These are phyloP conservation scores for Grammomys surdaster DNA, from an alignment of 2,113 vertebrate genomes.

Conservation along the genomic window DNA sequence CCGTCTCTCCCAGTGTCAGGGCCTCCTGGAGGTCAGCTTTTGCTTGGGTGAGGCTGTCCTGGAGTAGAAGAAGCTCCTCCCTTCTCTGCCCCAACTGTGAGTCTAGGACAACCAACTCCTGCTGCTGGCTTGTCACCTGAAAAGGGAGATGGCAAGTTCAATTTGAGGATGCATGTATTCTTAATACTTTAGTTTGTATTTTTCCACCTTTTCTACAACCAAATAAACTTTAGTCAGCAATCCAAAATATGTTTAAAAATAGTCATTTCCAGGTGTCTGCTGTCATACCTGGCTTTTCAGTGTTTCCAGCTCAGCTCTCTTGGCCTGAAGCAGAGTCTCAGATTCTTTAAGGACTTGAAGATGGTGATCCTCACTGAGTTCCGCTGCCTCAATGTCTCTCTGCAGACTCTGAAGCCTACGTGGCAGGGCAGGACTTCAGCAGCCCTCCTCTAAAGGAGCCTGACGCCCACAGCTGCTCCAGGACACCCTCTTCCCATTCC, in stretches of 20 bases:
- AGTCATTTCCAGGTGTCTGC: background rate
- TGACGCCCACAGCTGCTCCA: background rate
- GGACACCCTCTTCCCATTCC: background rate
- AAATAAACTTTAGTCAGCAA: background rate
- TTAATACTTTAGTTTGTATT: background rate
- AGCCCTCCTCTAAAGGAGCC: background rate
- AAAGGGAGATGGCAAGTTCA: background rate
- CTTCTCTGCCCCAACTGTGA: conserved; percentile 83
- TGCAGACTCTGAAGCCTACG: conserved; percentile 90
- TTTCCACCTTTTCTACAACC: conserved; percentile 15
- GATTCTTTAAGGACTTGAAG: conserved; percentile 87
- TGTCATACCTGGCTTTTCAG: conserved; percentile 86
- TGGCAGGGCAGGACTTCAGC: conserved; percentile 48
- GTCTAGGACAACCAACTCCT: conserved; percentile 87
- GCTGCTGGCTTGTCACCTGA: conserved; percentile 86
- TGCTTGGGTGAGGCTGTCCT: conserved; percentile 86
- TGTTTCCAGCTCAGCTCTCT: conserved; percentile 86
- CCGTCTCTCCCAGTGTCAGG: conserved; percentile 87
- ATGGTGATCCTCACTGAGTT: conserved; percentile 84
- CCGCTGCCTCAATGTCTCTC: conserved; percentile 84
- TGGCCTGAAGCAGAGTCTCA: conserved; percentile 86
- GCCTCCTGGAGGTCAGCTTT: conserved; percentile 86
- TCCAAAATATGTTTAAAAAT: background rate
- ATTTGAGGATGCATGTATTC: background rate
- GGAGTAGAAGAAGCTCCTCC: conserved; percentile 87